These are phyloP conservation scores for human DNA, from an alignment of 2,113 vertebrate species.

Conservation along the genomic window GRCh38 chr6:13377001-13377500, in stretches of 20 bases:
- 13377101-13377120: background rate
- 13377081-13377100: background rate
- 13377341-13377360: background rate
- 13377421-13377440: background rate
- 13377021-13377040: background rate
- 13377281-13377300: background rate
- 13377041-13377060: background rate
- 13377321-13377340: background rate
- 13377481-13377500: accelerated
- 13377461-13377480: background rate
- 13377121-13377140: accelerated
- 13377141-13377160: background rate
- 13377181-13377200: background rate
- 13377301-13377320: background rate
- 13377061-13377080: background rate
- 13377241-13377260: background rate
- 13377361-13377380: background rate
- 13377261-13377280: accelerated
- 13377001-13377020: background rate
- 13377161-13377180: accelerated
- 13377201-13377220: background rate
- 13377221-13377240: background rate
- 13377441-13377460: background rate
- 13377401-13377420: background rate
- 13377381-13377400: background rate